Evolutionary conservation across 2,113 vertebrate genomes (phyloP).

Genomic region (Rhinolophus sinicus): DNA sequence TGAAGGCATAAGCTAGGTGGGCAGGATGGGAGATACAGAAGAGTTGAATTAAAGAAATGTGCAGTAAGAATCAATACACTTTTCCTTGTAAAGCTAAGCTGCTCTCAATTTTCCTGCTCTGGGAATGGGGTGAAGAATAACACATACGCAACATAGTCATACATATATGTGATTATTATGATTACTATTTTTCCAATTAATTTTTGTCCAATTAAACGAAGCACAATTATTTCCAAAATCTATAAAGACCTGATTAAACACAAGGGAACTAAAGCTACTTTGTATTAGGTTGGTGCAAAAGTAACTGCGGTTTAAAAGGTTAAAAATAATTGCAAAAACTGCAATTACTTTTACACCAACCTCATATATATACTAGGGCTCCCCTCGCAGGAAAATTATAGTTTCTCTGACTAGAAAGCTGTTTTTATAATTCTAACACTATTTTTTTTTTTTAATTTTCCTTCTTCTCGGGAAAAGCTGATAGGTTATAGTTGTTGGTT

Average conservation of each 20-base stretch:
- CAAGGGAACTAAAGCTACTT: neutral
- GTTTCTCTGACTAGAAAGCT: neutral
- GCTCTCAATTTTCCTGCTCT: neutral
- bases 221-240: neutral
- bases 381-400: slow-evolving; percentile 16
- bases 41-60: neutral
- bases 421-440: neutral
- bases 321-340: too few species aligned
- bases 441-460: neutral
- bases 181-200: neutral
- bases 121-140: neutral
- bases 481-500: neutral
- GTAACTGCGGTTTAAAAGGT: too few species aligned
- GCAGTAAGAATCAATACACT: neutral
- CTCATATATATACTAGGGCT: neutral
- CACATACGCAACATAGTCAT: neutral
- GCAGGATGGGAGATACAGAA: neutral
- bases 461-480: neutral
- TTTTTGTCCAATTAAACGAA: neutral
- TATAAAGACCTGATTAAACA: neutral
- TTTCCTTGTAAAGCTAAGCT: neutral
- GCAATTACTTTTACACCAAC: too few species aligned
- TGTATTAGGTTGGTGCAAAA: neutral
- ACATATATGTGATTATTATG: neutral
- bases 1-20: neutral